These are phyloP conservation scores for Phenganax marumi DNA, from an alignment of 92 coral and sea anemone species.

Conservation along the genomic window DNA sequence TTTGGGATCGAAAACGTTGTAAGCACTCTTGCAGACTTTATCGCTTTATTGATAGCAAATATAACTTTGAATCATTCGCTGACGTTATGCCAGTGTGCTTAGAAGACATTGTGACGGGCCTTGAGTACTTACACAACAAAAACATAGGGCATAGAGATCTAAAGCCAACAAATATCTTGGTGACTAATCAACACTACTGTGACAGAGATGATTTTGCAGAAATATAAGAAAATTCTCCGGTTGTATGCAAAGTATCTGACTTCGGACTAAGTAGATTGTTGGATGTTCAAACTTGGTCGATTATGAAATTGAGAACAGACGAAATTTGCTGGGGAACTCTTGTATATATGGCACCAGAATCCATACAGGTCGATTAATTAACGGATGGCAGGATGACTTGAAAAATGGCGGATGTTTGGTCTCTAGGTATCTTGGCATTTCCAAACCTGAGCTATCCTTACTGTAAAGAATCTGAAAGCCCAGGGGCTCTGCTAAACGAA, in stretches of 20 bases:
- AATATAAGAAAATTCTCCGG: too few relatives aligned
- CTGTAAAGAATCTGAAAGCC: not conserved
- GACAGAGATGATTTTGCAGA: constrained; percentile 8
- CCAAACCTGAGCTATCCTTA: not conserved
- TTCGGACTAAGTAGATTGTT: constrained; percentile 19
- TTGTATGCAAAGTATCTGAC: constrained; percentile 1
- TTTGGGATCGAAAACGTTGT: too few relatives aligned
- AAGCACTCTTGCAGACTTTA: too few relatives aligned
- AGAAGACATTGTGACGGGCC: not conserved
- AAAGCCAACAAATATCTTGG: constrained; percentile 30
- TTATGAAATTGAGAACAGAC: constrained; percentile 4
- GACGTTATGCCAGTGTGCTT: not conserved
- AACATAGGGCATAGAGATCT: constrained; percentile 31
- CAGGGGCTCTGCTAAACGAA: not conserved
- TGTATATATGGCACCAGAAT: too few relatives aligned
- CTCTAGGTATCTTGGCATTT: not conserved
- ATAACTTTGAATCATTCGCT: not conserved
- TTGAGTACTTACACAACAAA: too few relatives aligned
- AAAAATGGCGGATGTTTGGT: not conserved
- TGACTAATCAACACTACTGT: constrained; percentile 31
- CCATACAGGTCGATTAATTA: not conserved
- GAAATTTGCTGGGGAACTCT: constrained; percentile 24
- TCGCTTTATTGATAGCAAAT: too few relatives aligned
- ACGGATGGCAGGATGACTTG: not conserved
- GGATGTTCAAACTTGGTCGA: not conserved